A percentile compares a stretch with the other conserved stretches of the same genome.
Conservation (phyloP, 1,140 invertebrate species). For the Euwallacea fornicatus region DNA sequence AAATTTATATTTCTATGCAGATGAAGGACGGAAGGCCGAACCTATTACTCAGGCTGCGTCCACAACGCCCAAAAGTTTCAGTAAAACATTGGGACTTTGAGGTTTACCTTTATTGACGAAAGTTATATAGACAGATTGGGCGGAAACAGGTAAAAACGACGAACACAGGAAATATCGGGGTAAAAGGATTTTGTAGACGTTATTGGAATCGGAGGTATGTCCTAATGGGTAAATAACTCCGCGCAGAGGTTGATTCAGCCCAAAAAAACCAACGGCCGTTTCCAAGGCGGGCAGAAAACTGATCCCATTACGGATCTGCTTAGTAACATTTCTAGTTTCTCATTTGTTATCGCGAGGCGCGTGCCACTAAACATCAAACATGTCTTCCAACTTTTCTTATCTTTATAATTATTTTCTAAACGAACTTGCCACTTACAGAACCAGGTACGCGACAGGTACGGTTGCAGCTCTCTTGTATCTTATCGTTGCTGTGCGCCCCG, state of each 20-base stretch:
- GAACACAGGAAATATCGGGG: constrained; percentile 28
- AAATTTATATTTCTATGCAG: no score
- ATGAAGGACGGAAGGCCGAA: no score
- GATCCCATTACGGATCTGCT: neutral
- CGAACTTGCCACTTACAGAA: constrained; percentile 1
- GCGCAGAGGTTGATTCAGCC: neutral
- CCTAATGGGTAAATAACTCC: neutral
- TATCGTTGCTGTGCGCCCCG: neutral
- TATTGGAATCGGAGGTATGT: constrained; percentile 13
- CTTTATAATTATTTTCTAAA: neutral
- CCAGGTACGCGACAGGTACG: no score
- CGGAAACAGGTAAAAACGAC: constrained; percentile 28
- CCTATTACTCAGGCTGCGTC: no score
- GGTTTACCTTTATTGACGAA: constrained; percentile 21
- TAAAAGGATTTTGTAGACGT: neutral
- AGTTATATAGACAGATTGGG: constrained; percentile 24
- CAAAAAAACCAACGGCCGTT: neutral
- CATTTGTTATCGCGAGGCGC: neutral
- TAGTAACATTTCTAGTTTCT: neutral
- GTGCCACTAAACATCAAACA: constrained; percentile 3
- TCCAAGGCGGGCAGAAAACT: neutral
- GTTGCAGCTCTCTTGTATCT: no score
- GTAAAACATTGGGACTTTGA: constrained; percentile 19
- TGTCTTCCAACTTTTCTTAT: constrained; percentile 7
- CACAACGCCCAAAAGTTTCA: no score